Percentiles rank a stretch among this genome's conserved stretches.
Evolutionary conservation across 2,113 vertebrate species (phyloP).

Genomic region (Dasyornis broadbenti): DNA sequence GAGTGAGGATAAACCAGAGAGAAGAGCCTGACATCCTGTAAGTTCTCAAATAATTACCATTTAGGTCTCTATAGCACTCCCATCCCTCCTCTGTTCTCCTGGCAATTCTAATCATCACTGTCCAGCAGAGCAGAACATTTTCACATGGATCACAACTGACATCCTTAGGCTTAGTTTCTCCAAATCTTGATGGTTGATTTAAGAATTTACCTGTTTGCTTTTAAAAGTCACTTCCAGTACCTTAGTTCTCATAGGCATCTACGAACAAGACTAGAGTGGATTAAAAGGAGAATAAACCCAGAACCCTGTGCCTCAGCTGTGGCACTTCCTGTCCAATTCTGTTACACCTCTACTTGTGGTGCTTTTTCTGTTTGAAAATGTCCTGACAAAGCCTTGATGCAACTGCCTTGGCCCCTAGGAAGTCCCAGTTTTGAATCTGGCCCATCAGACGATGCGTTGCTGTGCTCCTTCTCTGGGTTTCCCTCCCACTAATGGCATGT

Average conservation of each 20-base stretch:
- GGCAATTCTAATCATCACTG: not conserved
- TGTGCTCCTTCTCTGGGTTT: not conserved
- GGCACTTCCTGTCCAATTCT: not conserved
- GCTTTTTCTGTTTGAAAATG: not conserved
- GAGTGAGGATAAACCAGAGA: not conserved
- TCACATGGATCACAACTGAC: accelerated
- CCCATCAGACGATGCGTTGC: not conserved
- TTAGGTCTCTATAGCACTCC: not conserved
- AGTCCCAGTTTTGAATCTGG: not conserved
- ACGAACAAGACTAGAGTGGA: not conserved
- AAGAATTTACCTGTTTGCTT: not conserved
- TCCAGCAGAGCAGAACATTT: not conserved
- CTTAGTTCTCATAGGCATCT: not conserved
- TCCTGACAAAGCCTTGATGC: not conserved
- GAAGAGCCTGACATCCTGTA: not conserved
- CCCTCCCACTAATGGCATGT: not conserved
- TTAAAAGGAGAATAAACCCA: not conserved
- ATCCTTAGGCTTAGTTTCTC: not conserved
- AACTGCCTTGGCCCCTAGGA: not conserved
- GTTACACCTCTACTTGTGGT: not conserved
- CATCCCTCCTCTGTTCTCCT: not conserved
- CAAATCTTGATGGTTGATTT: not conserved
- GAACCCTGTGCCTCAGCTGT: not conserved
- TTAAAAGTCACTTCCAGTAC: not conserved
- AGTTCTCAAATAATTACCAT: not conserved